phyloP scores from a whole-genome alignment of 2,888 invertebrate genomes.

The Busseola fusca region DNA sequence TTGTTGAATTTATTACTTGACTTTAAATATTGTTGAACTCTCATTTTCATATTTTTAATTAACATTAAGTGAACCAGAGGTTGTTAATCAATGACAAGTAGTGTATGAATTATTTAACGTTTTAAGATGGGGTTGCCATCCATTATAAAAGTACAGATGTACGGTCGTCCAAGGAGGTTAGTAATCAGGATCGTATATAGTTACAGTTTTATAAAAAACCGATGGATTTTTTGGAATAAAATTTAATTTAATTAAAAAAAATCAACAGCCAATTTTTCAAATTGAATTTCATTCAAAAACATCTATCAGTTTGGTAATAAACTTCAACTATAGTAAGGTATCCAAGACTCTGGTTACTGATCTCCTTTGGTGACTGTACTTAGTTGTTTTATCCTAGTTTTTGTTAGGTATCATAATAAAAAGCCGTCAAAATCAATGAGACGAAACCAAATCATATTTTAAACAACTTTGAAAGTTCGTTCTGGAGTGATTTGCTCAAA shows the following conservation, averaged over 20 bases:
- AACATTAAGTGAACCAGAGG: constrained; percentile 65
- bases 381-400: background rate
- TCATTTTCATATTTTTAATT: constrained; percentile 72
- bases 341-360: too few species aligned
- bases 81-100: constrained; percentile 69
- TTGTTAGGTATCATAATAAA: background rate
- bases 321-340: too few species aligned
- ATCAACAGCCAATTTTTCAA: too few species aligned
- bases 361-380: too few species aligned
- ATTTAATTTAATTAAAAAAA: too few species aligned
- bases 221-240: too few species aligned
- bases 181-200: too few species aligned
- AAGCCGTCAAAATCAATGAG: background rate
- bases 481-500: background rate
- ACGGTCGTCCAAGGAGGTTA: too few species aligned
- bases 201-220: too few species aligned
- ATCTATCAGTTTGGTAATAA: too few species aligned
- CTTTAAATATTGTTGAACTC: constrained; percentile 83
- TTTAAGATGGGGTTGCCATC: constrained; percentile 51
- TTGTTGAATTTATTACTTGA: constrained; percentile 70
- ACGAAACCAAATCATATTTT: background rate
- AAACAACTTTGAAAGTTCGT: background rate
- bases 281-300: too few species aligned
- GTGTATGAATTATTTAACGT: constrained; percentile 60
- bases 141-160: background rate